phyloP scores from a whole-genome alignment of 2,888 invertebrate genomes.

The Tolmerus cingulatus region DNA sequence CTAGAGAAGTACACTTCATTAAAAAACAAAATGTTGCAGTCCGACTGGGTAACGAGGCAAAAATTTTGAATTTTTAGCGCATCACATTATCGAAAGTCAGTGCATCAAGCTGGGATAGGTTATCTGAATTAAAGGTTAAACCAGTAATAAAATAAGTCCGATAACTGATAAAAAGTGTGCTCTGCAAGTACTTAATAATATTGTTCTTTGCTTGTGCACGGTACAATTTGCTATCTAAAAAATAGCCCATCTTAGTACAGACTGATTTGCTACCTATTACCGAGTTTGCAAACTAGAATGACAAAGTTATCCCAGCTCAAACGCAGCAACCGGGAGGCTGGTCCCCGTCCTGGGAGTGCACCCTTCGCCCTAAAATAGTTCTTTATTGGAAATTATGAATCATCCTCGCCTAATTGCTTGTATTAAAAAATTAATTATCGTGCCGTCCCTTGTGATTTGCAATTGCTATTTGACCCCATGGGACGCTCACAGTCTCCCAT shows the following conservation, averaged over 20 bases:
- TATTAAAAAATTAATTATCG: constrained; percentile 16
- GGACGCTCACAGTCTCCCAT: constrained; percentile 12
- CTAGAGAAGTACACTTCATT: neutral
- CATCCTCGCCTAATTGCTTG: neutral
- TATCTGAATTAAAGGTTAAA: neutral
- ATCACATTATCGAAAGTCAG: neutral
- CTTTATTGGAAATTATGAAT: neutral
- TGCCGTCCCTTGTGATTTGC: constrained; percentile 16
- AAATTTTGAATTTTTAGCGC: neutral
- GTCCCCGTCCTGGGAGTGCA: neutral
- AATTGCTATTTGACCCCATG: constrained; percentile 26
- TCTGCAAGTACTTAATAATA: neutral
- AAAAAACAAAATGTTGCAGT: neutral
- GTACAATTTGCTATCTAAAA: neutral
- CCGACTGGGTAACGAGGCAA: neutral
- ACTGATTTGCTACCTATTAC: neutral
- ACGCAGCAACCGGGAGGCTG: neutral
- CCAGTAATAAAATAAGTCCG: neutral
- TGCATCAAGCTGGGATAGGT: neutral
- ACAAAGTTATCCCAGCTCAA: neutral
- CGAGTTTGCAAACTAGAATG: neutral
- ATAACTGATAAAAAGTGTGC: neutral
- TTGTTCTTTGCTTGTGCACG: neutral
- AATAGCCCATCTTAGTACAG: neutral
- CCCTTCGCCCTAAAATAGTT: neutral